phyloP scores from a whole-genome alignment of 1,140 invertebrate species.

The Macrobrachium rosenbergii region DNA sequence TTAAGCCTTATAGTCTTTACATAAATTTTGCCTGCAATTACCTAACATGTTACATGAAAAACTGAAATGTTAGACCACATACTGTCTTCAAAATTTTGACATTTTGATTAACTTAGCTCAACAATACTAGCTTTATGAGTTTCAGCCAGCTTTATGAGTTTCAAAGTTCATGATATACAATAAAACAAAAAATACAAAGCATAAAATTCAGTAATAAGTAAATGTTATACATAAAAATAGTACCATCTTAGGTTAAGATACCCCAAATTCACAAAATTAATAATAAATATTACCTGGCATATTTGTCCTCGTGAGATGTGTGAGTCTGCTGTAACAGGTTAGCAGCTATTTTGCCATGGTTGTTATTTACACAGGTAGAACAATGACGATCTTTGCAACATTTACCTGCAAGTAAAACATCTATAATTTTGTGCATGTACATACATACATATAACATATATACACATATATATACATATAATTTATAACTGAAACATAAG shows the following conservation, averaged over 20 bases:
- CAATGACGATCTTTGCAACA: conserved; percentile 60
- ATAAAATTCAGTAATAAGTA: neutral
- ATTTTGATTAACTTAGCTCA: too few relatives aligned
- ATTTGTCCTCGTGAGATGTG: conserved; percentile 69
- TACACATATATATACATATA: too few relatives aligned
- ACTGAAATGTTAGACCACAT: too few relatives aligned
- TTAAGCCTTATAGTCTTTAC: too few relatives aligned
- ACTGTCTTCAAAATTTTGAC: too few relatives aligned
- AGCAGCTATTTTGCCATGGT: conserved; percentile 35
- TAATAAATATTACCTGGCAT: conserved; percentile 56
- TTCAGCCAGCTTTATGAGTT: too few relatives aligned
- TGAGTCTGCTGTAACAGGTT: conserved; percentile 65
- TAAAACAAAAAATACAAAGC: too few relatives aligned
- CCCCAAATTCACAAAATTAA: neutral
- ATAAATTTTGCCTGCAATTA: too few relatives aligned
- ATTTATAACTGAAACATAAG: too few relatives aligned
- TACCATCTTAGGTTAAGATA: neutral
- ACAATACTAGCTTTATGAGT: too few relatives aligned
- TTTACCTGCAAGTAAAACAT: conserved; percentile 39
- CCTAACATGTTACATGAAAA: too few relatives aligned
- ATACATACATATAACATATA: neutral
- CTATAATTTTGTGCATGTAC: neutral
- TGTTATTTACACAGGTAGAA: conserved; percentile 59
- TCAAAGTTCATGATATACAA: too few relatives aligned
- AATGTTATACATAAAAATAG: neutral